Base-by-base conservation (phyloP, 1,140 invertebrate species). In the Drosophila dunni region DNA sequence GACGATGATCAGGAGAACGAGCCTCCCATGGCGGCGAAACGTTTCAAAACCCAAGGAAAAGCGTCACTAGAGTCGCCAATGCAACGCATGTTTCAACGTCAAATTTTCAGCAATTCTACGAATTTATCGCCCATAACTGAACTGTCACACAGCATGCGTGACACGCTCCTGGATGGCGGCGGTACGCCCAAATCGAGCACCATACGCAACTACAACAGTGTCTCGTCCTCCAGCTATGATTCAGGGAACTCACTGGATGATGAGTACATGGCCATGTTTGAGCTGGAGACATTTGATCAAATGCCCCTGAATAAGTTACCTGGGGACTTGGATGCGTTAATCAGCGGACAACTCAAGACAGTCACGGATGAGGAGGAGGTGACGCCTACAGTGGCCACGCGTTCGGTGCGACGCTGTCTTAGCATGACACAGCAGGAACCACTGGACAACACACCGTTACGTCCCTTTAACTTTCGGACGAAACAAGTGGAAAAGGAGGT, bases 241-340 rank as follows among this genome's bases (percentile, higher is more conserved):
- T 94, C 94, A 0, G 56, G 82, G 3, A 89, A 83, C 5, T 94
- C 94, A 1, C 93, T 94, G 69, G 95, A 95, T 67, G 95, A 96
- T 80, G 95, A 95, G 1, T 95, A 95, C 75, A 93, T 95, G 65
- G 95, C 96, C 33, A 92, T 96, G 61, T 94, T 95, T 42, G 94
- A 96, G 67, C 84, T 94, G 67, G 94, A 94, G 11, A 7, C 51
- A 11, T 11, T 44, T 63, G 90, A 62, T 15, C 86, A 50, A 15
- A 40, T 33, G 29, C 51, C 75, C n/a, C n/a, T 63, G 1, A 48
- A 46, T 1, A 34, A 91, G 92, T 61, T 93, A 64, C 78, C 92
- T 60, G 54, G 79, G 24, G 65, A 93, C 75, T 81, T 93, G 73
- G 70, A 92, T 74, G 77, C 85, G 29, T 68, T 93, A 3, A 84